These are phyloP conservation scores for Cabera pusaria DNA, from an alignment of 2,888 invertebrate species.

Conservation along the genomic window DNA sequence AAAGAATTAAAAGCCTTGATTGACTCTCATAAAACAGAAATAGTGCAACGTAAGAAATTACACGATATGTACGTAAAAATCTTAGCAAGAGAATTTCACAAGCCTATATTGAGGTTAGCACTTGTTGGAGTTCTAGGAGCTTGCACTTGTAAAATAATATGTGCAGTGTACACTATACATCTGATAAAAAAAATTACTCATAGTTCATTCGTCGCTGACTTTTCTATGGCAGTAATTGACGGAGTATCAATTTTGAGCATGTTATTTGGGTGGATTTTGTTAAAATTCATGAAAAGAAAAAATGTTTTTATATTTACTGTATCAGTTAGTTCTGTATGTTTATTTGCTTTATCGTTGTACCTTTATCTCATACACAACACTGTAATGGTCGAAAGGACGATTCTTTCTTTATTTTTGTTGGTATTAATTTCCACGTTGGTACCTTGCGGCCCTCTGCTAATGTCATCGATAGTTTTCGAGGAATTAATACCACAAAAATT, in stretches of 20 bases:
- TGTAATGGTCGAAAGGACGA: conserved; percentile 35
- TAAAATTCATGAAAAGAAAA: too few relatives aligned
- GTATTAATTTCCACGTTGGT: conserved; percentile 38
- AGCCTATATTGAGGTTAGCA: conserved; percentile 37
- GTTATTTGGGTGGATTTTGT: conserved; percentile 19
- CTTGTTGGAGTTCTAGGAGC: conserved; percentile 30
- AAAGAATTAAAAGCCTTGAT: conserved; percentile 43
- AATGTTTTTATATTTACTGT: too few relatives aligned
- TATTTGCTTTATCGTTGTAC: conserved; percentile 38
- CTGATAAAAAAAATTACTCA: conserved; percentile 47
- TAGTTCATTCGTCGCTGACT: conserved; percentile 43
- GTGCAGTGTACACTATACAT: conserved; percentile 47
- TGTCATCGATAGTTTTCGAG: conserved; percentile 36
- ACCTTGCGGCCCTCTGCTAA: conserved; percentile 42
- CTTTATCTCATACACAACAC: conserved; percentile 36
- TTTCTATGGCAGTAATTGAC: conserved; percentile 49
- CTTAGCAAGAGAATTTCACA: conserved; percentile 42
- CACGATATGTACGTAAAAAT: conserved; percentile 20
- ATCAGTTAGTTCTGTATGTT: too few relatives aligned
- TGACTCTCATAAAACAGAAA: conserved; percentile 35
- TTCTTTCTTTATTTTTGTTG: conserved; percentile 35
- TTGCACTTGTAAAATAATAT: conserved; percentile 46
- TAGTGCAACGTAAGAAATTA: too few relatives aligned
- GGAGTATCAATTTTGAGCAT: conserved; percentile 47
- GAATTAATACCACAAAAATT: conserved; percentile 42